Conservation (phyloP, 1,140 invertebrate species). For the Pectinophora gossypiella region DNA sequence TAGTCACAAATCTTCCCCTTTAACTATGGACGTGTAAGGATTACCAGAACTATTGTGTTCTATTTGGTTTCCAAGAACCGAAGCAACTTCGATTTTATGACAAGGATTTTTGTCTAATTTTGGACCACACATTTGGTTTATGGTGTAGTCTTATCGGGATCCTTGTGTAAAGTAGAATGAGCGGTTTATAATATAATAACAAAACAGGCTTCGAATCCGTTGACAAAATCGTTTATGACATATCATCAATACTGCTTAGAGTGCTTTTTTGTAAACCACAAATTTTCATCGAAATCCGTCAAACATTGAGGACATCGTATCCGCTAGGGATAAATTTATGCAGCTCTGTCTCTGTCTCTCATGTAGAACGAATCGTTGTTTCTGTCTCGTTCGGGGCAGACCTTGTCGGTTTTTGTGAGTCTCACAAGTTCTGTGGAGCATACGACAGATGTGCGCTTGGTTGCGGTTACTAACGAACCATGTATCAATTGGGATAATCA, state of each 20-base stretch:
- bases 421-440: constrained; percentile 63
- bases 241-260: constrained; percentile 42
- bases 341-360: constrained; percentile 30
- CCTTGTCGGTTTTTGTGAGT: constrained; percentile 65
- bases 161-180: neutral
- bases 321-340: constrained; percentile 48
- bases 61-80: constrained; percentile 36
- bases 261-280: constrained; percentile 28
- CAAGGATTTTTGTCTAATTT: constrained; percentile 23
- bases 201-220: constrained; percentile 1
- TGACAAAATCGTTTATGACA: constrained; percentile 32
- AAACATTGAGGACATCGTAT: constrained; percentile 44
- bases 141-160: too few relatives aligned
- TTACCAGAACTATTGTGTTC: constrained; percentile 46
- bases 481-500: constrained; percentile 67
- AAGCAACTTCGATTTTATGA: constrained; percentile 13
- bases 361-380: constrained; percentile 29
- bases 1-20: constrained; percentile 36
- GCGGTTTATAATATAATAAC: neutral
- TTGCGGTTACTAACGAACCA: constrained; percentile 65
- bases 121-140: constrained; percentile 15
- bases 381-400: constrained; percentile 28
- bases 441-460: constrained; percentile 70
- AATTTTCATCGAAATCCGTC: constrained; percentile 49
- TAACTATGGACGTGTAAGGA: constrained; percentile 43